Evolutionary conservation across 2,888 invertebrate genomes (phyloP).

Genomic region (Campoplex capitator): DNA sequence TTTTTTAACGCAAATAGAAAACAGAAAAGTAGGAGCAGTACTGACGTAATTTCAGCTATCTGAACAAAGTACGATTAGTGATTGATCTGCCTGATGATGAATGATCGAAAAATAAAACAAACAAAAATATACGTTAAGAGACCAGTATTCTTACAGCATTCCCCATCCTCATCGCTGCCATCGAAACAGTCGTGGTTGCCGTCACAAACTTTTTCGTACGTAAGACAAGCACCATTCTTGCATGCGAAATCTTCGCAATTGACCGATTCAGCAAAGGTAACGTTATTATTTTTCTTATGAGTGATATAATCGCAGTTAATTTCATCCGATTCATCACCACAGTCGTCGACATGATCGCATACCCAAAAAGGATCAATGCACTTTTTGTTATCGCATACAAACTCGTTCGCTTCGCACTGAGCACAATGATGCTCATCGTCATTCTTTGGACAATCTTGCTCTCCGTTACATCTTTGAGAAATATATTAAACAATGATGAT

Average conservation of each 20-base stretch:
- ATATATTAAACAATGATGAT: background rate
- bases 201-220: conserved; percentile 88
- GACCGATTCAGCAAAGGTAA: conserved; percentile 18
- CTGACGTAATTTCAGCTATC: background rate
- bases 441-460: conserved; percentile 89
- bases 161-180: conserved; percentile 89
- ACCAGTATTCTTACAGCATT: conserved; percentile 85
- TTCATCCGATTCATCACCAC: conserved; percentile 91
- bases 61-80: background rate
- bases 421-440: conserved; percentile 90
- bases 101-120: conserved; percentile 5
- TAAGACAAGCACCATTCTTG: conserved; percentile 88
- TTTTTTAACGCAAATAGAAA: background rate
- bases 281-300: conserved; percentile 20
- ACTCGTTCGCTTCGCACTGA: conserved; percentile 85
- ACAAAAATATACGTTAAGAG: conserved; percentile 8
- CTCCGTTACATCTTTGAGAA: conserved; percentile 87
- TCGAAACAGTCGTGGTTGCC: conserved; percentile 88
- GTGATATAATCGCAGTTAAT: conserved; percentile 74
- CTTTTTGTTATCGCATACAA: conserved; percentile 86
- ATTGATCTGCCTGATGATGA: background rate
- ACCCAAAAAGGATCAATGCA: conserved; percentile 87
- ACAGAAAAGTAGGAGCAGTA: background rate
- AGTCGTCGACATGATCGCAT: conserved; percentile 89
- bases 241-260: conserved; percentile 86